Percentiles rank a stretch among this genome's conserved stretches.
Conservation (phyloP, 2,888 invertebrate genomes). For the Perdita meconis region DNA sequence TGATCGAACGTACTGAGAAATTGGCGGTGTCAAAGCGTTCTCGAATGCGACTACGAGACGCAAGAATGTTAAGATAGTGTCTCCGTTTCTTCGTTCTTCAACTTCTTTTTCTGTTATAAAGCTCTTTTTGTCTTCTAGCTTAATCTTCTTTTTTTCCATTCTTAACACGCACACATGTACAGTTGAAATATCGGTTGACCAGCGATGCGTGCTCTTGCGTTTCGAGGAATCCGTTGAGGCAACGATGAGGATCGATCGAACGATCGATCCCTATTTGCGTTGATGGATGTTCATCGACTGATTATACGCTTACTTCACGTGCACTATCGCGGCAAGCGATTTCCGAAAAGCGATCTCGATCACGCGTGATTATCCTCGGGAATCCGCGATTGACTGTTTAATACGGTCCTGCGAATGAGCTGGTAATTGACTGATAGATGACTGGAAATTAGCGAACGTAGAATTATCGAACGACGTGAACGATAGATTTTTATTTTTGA, state of each 20-base stretch:
- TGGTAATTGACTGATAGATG: slow-evolving; percentile 19
- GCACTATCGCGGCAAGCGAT: slow-evolving; percentile 12
- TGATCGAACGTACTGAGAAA: slow-evolving; percentile 50
- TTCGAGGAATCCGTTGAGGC: slow-evolving; percentile 1
- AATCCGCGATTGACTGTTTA: slow-evolving; percentile 4
- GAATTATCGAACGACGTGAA: slow-evolving; percentile 6
- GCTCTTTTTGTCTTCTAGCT: too few species aligned
- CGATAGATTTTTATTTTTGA: not conserved
- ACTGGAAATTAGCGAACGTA: slow-evolving; percentile 1
- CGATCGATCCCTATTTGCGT: slow-evolving; percentile 28
- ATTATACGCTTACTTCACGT: slow-evolving; percentile 35
- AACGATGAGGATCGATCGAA: not conserved
- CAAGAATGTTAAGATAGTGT: too few species aligned
- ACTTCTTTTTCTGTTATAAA: too few species aligned
- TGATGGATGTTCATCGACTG: slow-evolving; percentile 35
- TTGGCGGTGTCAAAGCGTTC: slow-evolving; percentile 50
- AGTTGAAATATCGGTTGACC: too few species aligned
- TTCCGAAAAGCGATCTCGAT: slow-evolving; percentile 25
- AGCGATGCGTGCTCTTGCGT: not conserved
- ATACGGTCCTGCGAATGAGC: slow-evolving; percentile 8
- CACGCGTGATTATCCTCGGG: slow-evolving; percentile 3
- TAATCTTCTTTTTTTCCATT: too few species aligned
- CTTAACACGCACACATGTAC: too few species aligned
- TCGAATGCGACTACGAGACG: not conserved
- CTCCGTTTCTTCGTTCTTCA: too few species aligned